A percentile compares a stretch with the other conserved stretches of the same genome.
phyloP scores from a whole-genome alignment of 1,140 invertebrate genomes.

The Dinothrombium tinctorium region DNA sequence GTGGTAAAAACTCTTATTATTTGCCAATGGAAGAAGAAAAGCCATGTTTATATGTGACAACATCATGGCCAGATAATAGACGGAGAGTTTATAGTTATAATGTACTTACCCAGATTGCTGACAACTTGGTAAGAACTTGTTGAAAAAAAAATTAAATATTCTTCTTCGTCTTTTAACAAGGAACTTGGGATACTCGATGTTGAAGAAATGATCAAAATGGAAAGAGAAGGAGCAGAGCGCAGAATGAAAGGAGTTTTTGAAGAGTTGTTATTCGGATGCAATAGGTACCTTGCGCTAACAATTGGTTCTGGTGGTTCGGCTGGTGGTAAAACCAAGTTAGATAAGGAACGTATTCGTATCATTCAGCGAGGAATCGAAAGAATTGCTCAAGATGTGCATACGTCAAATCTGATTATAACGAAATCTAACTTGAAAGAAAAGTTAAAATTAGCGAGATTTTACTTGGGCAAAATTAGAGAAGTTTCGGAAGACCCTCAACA shows the following conservation, averaged over 20 bases:
- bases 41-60: constrained; percentile 54
- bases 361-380: constrained; percentile 41
- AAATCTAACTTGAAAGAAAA: too few species aligned
- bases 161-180: too few species aligned
- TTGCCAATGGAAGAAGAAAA: constrained; percentile 64
- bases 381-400: neutral
- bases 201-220: too few species aligned
- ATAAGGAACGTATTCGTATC: constrained; percentile 51
- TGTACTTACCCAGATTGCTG: constrained; percentile 48
- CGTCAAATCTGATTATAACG: too few species aligned
- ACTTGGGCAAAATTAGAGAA: too few species aligned
- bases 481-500: too few species aligned
- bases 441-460: too few species aligned
- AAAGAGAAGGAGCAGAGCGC: too few species aligned
- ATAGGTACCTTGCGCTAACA: constrained; percentile 27
- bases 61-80: constrained; percentile 53
- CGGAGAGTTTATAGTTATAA: constrained; percentile 64
- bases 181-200: too few species aligned
- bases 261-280: too few species aligned
- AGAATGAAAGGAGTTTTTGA: too few species aligned
- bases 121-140: constrained; percentile 56
- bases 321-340: constrained; percentile 47
- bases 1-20: constrained; percentile 36
- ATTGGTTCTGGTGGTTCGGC: constrained; percentile 24
- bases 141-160: too few species aligned